A percentile compares a stretch with the other conserved stretches of the same genome.
Conservation (phyloP, 2,113 vertebrate species). For the Scalopus aquaticus region DNA sequence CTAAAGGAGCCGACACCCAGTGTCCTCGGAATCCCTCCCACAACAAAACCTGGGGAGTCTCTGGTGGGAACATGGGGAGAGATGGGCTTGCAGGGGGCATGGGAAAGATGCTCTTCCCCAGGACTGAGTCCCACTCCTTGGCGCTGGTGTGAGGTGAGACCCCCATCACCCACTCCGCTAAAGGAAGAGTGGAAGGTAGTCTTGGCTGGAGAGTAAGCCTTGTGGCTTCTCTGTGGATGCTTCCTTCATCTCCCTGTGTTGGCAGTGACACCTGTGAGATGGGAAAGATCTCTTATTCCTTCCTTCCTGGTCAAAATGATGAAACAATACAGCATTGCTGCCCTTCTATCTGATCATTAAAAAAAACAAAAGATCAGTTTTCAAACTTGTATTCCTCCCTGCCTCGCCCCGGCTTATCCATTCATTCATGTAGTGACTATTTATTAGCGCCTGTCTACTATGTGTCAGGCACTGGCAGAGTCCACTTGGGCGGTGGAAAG, state of each 20-base stretch:
- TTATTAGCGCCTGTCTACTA: not conserved
- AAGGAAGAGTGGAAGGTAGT: not conserved
- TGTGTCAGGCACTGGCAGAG: not conserved
- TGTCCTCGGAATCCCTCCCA: not conserved
- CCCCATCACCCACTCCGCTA: not conserved
- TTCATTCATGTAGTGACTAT: not conserved
- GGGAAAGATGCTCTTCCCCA: not conserved
- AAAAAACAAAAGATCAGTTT: not conserved
- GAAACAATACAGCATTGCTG: not conserved
- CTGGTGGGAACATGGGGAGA: not conserved
- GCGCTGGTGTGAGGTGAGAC: not conserved
- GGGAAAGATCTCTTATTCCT: not conserved
- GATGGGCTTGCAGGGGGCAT: not conserved
- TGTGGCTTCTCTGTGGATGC: not conserved
- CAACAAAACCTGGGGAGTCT: not conserved
- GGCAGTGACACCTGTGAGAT: not conserved
- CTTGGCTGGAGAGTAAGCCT: not conserved
- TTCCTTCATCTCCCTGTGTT: not conserved
- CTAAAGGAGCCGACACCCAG: not conserved
- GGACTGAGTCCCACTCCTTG: not conserved
- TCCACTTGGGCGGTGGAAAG: not conserved
- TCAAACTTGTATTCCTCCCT: not conserved
- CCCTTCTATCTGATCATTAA: not conserved
- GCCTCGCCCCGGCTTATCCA: not conserved
- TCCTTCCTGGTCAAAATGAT: slow-evolving; percentile 26